Evolutionary conservation across 2,113 vertebrate species (phyloP), one percentile per base, ranked within the genome.

Genomic region (Pipa parva): DNA sequence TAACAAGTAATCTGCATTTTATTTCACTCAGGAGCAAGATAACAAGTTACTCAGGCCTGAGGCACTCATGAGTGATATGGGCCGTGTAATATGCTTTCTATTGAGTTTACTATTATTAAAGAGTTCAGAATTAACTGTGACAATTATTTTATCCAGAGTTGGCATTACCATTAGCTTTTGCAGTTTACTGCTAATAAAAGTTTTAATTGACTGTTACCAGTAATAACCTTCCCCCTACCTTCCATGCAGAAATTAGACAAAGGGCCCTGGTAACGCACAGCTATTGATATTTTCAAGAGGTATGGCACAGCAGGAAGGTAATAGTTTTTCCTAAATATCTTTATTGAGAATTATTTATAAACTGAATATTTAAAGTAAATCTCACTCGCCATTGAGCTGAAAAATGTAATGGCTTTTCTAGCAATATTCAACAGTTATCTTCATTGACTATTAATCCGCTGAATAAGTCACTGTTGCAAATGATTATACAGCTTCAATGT

Each of bases 71-170:
- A 88, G 84, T 83, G 88, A 90, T 89, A 90, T 90, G 89, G 88
- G 83, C 83, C 86, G 81, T 90, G 88, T 90, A 90, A 90, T 90
- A 89, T 85, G 84, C 85, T 89, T 88, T 88, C 85, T 85, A 83
- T 80, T 89, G 89, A 87, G 85, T 87, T 89, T 89, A 84, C 84
- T 88, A 89, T 88, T 90, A 89, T 90, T 90, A 89, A 89, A 85
- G 88, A 87, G 87, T 89, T 90, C 84, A 89, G 79, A 89, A 90
- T 90, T 89, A 89, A 90, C 86, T 89, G 86, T 89, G 89, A 88
- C 89, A 89, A 89, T 86, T 84, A 84, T 89, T 88, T 88, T 87
- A 86, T 88, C 79, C 86, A 80, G 84, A 20, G 63, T 80, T 81
- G 86, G 85, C 83, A 87, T 85, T 82, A 74, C 85, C 82, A 89